A percentile compares a stretch with the other conserved stretches of the same genome.
phyloP scores from a whole-genome alignment of 2,888 invertebrate species.

The Dicyrtomina minuta region DNA sequence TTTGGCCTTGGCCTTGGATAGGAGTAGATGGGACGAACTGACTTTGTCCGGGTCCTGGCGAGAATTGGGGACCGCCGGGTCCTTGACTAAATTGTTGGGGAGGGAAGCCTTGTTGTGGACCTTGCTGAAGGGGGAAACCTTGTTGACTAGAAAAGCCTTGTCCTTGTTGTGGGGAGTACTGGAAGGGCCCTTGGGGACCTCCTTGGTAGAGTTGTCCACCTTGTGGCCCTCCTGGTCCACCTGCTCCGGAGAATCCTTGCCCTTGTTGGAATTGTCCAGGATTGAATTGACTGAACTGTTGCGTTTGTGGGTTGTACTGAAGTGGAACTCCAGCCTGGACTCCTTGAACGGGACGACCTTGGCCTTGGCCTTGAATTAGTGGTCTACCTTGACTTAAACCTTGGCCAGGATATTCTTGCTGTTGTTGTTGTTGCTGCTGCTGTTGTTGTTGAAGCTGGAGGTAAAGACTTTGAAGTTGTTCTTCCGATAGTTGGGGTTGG shows the following conservation, averaged over 20 bases:
- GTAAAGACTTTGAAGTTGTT: no score
- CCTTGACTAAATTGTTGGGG: neutral
- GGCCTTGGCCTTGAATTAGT: neutral
- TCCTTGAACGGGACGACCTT: neutral
- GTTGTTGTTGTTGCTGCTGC: neutral
- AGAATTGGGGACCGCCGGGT: neutral
- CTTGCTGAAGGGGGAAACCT: neutral
- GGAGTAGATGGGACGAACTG: neutral
- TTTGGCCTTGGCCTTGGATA: neutral
- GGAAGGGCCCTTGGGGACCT: neutral
- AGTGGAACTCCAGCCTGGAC: neutral
- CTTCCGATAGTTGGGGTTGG: conserved; percentile 8
- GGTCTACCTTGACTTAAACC: neutral
- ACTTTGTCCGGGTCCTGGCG: no score
- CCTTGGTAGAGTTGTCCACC: neutral
- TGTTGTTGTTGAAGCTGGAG: conserved; percentile 9
- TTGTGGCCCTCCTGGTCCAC: neutral
- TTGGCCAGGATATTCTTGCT: neutral
- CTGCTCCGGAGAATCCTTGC: neutral
- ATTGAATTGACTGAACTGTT: conserved; percentile 18
- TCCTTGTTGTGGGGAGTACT: no score
- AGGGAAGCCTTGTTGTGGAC: neutral
- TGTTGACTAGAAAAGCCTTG: neutral
- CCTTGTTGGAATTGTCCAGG: neutral
- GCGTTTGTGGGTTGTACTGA: neutral